phyloP scores from a whole-genome alignment of 1,140 invertebrate genomes.

The Diuraphis noxia region DNA sequence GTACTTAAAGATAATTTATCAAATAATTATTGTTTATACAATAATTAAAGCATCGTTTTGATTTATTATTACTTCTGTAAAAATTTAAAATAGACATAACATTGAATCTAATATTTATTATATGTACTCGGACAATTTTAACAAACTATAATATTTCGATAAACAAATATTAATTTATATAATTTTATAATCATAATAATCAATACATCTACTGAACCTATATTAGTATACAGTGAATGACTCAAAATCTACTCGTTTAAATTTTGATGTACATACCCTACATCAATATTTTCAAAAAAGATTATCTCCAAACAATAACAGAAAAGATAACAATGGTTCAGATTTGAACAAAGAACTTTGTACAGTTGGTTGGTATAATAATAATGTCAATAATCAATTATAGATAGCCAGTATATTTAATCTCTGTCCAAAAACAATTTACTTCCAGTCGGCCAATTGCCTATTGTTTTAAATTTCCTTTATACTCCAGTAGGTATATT shows the following conservation, averaged over 20 bases:
- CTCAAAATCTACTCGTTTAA: background rate
- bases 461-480: background rate
- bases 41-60: no score
- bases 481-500: background rate
- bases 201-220: no score
- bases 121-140: no score
- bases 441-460: background rate
- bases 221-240: background rate
- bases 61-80: no score
- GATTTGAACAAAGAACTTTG: background rate
- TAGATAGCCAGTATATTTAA: background rate
- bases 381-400: background rate
- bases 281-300: background rate
- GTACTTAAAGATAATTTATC: no score
- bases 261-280: background rate
- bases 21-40: no score
- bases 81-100: no score
- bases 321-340: background rate
- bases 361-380: background rate
- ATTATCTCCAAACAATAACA: background rate
- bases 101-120: no score
- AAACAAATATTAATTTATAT: background rate
- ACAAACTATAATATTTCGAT: no score
- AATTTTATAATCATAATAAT: background rate
- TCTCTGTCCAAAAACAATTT: background rate